phyloP scores from a whole-genome alignment of 2,888 invertebrate genomes.

The Abrostola tripartita region DNA sequence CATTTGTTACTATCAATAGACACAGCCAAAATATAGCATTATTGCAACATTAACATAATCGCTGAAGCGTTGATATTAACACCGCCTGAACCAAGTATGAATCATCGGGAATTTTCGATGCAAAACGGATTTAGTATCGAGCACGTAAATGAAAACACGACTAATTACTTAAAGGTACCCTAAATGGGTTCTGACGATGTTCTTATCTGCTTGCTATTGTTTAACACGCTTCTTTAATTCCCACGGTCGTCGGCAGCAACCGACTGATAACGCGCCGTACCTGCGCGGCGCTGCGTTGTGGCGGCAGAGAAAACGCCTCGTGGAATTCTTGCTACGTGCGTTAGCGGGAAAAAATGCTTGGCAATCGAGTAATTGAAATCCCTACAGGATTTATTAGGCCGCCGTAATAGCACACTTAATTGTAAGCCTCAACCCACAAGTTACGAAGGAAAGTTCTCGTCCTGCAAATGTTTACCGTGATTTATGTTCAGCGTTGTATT shows the following conservation, averaged over 20 bases:
- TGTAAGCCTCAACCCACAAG: conserved; percentile 27
- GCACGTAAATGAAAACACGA: conserved; percentile 73
- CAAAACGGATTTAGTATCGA: conserved; percentile 45
- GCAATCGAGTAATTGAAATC: conserved; percentile 57
- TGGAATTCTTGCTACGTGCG: conserved; percentile 58
- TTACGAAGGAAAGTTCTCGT: conserved; percentile 35
- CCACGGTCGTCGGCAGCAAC: conserved; percentile 79
- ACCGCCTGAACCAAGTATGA: conserved; percentile 46
- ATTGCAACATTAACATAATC: conserved; percentile 47
- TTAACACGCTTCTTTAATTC: conserved; percentile 86
- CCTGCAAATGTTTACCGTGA: conserved; percentile 22
- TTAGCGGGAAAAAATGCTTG: conserved; percentile 57
- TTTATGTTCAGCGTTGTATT: conserved; percentile 40
- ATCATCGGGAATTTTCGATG: conserved; percentile 48
- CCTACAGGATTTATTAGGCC: conserved; percentile 45
- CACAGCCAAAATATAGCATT: conserved; percentile 46
- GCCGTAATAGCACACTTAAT: conserved; percentile 50
- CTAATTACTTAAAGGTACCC: conserved; percentile 81
- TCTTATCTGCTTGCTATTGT: conserved; percentile 86
- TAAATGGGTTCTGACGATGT: conserved; percentile 82
- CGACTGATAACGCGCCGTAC: conserved; percentile 80
- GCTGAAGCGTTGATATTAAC: conserved; percentile 51
- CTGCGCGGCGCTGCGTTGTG: conserved; percentile 48
- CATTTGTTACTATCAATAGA: conserved; percentile 59
- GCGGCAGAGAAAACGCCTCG: conserved; percentile 59